A percentile compares a stretch with the other conserved stretches of the same genome.
Evolutionary conservation across 2,797 vertebrate species (phyloP).

Genomic region (Nannoperca australis): DNA sequence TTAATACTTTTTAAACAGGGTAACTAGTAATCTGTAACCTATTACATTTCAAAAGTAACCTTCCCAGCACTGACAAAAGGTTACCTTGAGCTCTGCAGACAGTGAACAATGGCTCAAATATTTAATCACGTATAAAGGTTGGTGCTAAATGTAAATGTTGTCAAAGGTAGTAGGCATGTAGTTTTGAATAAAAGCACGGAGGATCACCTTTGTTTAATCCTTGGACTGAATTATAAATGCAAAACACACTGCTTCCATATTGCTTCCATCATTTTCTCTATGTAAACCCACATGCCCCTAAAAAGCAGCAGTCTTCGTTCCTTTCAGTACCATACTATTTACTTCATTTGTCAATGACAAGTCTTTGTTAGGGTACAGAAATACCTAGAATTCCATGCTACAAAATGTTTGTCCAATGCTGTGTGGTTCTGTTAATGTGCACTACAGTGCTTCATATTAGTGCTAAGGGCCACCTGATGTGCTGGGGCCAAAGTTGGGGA

Average conservation of each 20-base stretch:
- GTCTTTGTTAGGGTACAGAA: background rate
- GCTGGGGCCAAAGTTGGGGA: background rate
- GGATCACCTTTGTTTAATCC: slow-evolving; percentile 15
- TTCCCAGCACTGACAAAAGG: background rate
- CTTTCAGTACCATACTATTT: background rate
- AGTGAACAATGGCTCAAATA: background rate
- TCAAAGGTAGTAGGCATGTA: background rate
- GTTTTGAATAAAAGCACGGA: background rate
- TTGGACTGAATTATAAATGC: slow-evolving; percentile 13
- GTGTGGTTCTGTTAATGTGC: background rate
- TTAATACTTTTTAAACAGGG: too few relatives aligned
- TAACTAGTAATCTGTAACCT: too few relatives aligned
- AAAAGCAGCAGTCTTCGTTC: background rate
- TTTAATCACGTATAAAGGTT: background rate
- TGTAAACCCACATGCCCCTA: background rate
- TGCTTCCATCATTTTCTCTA: background rate
- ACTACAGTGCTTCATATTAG: background rate
- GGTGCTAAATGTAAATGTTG: background rate
- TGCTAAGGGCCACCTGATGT: background rate
- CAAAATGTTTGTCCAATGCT: background rate
- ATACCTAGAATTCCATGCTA: background rate
- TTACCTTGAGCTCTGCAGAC: slow-evolving; percentile 5
- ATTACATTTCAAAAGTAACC: too few relatives aligned
- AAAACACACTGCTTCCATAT: slow-evolving; percentile 12
- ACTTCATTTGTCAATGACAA: background rate